Percentiles rank a stretch among this genome's conserved stretches.
These are phyloP conservation scores for Lithophane semibrunnea DNA, from an alignment of 2,888 invertebrate species.

Conservation along the genomic window DNA sequence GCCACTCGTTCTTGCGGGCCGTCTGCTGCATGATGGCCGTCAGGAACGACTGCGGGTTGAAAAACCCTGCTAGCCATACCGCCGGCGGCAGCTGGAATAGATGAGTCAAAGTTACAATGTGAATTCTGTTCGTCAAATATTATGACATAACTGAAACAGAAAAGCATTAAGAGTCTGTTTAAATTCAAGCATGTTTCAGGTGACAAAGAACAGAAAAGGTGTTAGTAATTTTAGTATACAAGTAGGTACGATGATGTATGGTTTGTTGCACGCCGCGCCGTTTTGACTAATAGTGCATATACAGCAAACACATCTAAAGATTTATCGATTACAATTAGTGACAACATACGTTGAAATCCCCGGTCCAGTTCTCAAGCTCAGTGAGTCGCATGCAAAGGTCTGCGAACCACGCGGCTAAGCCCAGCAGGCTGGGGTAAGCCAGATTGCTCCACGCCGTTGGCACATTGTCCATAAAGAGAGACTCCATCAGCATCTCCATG, in stretches of 20 bases:
- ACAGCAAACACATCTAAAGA: background rate
- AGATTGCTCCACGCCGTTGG: conserved; percentile 95
- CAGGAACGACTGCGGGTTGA: conserved; percentile 98
- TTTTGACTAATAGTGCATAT: background rate
- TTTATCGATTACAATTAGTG: background rate
- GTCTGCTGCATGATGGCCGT: conserved; percentile 99
- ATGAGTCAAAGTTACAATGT: background rate
- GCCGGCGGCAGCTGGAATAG: conserved; percentile 93
- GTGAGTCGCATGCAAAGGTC: conserved; percentile 95
- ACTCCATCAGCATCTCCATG: conserved; percentile 96
- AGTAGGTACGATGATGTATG: background rate
- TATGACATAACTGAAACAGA: background rate
- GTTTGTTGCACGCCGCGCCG: background rate
- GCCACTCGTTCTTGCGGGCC: conserved; percentile 98
- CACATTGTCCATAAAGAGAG: conserved; percentile 97
- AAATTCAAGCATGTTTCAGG: background rate
- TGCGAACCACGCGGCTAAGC: conserved; percentile 96
- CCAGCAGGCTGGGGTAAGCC: conserved; percentile 97
- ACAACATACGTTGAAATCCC: conserved; percentile 93
- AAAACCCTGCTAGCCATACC: conserved; percentile 98
- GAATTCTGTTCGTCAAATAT: background rate
- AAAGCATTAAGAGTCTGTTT: background rate
- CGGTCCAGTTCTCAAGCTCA: conserved; percentile 96
- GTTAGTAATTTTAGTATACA: background rate
- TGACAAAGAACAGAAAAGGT: background rate